Evolutionary conservation across 1,140 invertebrate species (phyloP).

Genomic region (Solenopsis fugax): DNA sequence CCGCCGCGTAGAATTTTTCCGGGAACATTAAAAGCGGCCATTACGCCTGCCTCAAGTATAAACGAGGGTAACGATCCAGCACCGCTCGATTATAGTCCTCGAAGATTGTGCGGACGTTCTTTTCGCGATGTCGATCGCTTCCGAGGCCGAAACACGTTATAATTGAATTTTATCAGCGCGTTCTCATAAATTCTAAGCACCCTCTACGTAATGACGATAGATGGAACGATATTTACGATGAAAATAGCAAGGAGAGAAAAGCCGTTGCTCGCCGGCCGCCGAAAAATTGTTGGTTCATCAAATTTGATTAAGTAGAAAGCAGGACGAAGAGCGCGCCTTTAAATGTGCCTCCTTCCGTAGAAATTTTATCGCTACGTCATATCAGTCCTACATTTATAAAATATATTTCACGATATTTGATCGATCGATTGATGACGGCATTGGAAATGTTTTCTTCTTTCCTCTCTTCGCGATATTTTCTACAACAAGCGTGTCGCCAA

Average conservation of each 20-base stretch:
- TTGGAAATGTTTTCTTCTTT: neutral
- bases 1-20: conserved; percentile 54
- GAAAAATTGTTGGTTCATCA: conserved; percentile 11
- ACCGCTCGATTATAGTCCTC: conserved; percentile 45
- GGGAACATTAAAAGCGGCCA: conserved; percentile 52
- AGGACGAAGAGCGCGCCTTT: neutral
- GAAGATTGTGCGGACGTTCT: conserved; percentile 18
- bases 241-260: neutral
- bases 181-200: conserved; percentile 37
- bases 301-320: conserved; percentile 15
- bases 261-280: neutral
- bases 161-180: conserved; percentile 52
- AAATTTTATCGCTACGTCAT: neutral
- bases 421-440: neutral
- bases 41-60: conserved; percentile 47
- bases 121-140: conserved; percentile 49
- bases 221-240: conserved; percentile 5
- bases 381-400: neutral
- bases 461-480: neutral
- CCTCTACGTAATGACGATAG: neutral
- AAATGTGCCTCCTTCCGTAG: neutral
- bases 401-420: neutral
- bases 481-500: neutral
- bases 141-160: conserved; percentile 44
- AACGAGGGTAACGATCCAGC: conserved; percentile 45